Percentiles rank a stretch among this genome's conserved stretches.
phyloP scores from a whole-genome alignment of 2,888 invertebrate species.

The Lasioglossum figueresi region DNA sequence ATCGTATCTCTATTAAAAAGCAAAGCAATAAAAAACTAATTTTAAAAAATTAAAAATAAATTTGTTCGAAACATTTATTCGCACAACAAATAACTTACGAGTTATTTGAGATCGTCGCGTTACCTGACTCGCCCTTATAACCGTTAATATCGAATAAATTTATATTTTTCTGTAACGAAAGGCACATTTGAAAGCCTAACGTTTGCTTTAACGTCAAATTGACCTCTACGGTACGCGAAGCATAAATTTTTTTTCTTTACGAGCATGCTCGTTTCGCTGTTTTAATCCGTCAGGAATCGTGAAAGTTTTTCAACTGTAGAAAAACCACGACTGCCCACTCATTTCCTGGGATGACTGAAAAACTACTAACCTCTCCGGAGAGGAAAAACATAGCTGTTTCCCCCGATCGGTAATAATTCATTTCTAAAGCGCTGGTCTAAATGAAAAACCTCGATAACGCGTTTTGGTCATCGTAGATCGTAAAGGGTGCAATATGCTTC shows the following conservation, averaged over 20 bases:
- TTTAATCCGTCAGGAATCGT: not conserved
- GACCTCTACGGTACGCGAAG: not conserved
- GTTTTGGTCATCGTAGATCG: conserved; percentile 22
- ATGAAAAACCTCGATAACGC: conserved; percentile 39
- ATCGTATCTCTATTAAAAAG: too few species aligned
- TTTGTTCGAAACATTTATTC: too few species aligned
- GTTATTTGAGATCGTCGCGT: too few species aligned
- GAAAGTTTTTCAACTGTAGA: not conserved
- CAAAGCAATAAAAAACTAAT: too few species aligned
- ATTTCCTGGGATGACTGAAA: not conserved
- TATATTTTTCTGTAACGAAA: not conserved
- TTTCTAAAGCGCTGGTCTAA: conserved; percentile 1
- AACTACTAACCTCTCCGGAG: not conserved
- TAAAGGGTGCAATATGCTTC: conserved; percentile 29
- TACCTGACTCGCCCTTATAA: not conserved
- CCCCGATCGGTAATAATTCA: conserved; percentile 29
- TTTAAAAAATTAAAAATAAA: too few species aligned
- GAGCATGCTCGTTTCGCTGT: not conserved
- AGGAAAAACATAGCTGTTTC: not conserved
- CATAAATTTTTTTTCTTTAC: not conserved
- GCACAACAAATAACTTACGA: too few species aligned
- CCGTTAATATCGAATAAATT: not conserved
- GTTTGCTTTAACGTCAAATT: not conserved
- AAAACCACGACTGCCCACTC: not conserved
- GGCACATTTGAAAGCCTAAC: not conserved